Evolutionary conservation across 2,797 vertebrate species (phyloP).

Genomic region (Ceryle rudis): DNA sequence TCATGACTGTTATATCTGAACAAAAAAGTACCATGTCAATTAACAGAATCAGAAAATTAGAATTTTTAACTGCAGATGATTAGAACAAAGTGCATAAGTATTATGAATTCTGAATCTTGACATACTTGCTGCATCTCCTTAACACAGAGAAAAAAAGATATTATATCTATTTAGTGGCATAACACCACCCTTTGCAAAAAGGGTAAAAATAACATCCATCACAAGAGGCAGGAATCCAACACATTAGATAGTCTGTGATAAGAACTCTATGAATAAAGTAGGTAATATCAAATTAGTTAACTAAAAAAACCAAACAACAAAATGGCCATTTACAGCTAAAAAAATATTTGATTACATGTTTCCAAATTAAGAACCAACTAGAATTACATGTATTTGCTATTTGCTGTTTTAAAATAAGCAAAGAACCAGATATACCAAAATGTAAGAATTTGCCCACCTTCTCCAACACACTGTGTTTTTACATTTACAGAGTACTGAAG

Average conservation of each 20-base stretch:
- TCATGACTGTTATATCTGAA: conserved; percentile 13
- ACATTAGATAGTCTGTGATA: background rate
- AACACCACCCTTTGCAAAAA: conserved; percentile 40
- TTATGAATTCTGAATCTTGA: conserved; percentile 2
- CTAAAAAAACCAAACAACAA: background rate
- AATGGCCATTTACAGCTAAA: background rate
- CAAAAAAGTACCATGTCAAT: background rate
- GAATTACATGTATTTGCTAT: background rate
- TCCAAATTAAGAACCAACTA: conserved; percentile 16
- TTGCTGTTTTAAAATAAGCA: conserved; percentile 3
- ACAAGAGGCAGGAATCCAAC: conserved; percentile 34
- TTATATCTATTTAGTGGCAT: background rate
- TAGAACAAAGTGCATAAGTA: background rate
- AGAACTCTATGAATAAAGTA: conserved; percentile 17
- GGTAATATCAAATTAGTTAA: background rate
- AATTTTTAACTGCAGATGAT: background rate
- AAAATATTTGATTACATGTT: background rate
- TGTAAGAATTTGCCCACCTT: conserved; percentile 20
- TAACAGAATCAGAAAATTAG: background rate
- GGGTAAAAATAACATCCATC: conserved; percentile 45
- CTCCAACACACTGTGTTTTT: background rate
- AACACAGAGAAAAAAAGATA: background rate
- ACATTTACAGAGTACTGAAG: background rate
- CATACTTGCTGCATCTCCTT: background rate
- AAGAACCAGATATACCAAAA: background rate